These are phyloP conservation scores for Drosophila carrolli DNA, from an alignment of 1,140 invertebrate genomes.

Conservation along the genomic window DNA sequence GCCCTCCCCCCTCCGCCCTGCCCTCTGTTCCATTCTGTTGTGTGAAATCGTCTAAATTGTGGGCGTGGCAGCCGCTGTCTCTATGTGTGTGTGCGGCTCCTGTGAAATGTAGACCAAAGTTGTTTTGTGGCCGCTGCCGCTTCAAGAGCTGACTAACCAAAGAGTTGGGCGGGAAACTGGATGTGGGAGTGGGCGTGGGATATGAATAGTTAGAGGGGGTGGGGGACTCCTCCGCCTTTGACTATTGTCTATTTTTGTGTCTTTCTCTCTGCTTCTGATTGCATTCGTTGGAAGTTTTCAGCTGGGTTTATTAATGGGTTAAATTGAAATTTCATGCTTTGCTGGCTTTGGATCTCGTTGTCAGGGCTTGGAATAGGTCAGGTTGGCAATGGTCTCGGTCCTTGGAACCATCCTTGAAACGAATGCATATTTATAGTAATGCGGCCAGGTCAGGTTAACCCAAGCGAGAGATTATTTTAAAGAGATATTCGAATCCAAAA, in stretches of 20 bases:
- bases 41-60: conserved; percentile 74
- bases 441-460: conserved; percentile 17
- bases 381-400: conserved; percentile 7
- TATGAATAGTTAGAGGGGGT: conserved; percentile 29
- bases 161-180: conserved; percentile 16
- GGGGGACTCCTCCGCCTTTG: conserved; percentile 19
- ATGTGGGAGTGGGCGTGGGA: conserved; percentile 15
- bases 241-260: conserved; percentile 53
- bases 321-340: conserved; percentile 79
- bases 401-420: conserved; percentile 30
- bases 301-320: conserved; percentile 73
- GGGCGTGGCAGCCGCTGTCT: conserved; percentile 41
- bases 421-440: conserved; percentile 36
- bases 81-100: conserved; percentile 25
- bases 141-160: conserved; percentile 45
- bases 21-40: conserved; percentile 22
- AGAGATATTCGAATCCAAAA: conserved; percentile 20
- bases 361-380: conserved; percentile 32
- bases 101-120: conserved; percentile 69
- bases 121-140: conserved; percentile 53
- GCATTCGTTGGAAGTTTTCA: conserved; percentile 53
- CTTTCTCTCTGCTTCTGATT: conserved; percentile 48
- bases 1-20: conserved; percentile 8
- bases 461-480: conserved; percentile 30
- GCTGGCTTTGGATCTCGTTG: conserved; percentile 35